Percentiles rank a stretch among this genome's conserved stretches.
Conservation (phyloP, 2,113 vertebrate species). For the Poeciliopsis prolifica region DNA sequence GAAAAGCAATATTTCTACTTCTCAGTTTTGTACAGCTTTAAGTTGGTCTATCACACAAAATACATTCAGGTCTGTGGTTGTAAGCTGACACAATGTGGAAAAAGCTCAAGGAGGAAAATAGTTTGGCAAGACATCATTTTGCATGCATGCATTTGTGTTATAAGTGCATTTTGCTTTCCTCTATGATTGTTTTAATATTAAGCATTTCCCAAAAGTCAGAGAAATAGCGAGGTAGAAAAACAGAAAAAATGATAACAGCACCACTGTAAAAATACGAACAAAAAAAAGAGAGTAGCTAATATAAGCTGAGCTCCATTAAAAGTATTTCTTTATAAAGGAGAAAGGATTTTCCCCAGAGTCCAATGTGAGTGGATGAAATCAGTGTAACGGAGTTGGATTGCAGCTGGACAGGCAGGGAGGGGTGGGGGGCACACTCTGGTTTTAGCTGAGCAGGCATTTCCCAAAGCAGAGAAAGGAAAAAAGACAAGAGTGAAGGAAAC, state of each 20-base stretch:
- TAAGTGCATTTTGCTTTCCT: not conserved
- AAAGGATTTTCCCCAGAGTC: constrained; percentile 7
- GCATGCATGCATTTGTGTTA: not conserved
- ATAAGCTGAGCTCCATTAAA: constrained; percentile 4
- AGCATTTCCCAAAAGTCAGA: not conserved
- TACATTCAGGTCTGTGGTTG: not conserved
- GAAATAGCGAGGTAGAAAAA: constrained; percentile 7
- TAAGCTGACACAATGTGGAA: not conserved
- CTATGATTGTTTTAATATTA: not conserved
- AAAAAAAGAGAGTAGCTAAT: not conserved
- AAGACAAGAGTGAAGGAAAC: constrained; percentile 51
- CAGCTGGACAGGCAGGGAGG: not conserved
- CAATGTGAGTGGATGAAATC: constrained; percentile 31
- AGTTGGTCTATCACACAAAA: not conserved
- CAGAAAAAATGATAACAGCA: constrained; percentile 8
- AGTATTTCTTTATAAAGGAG: constrained; percentile 9
- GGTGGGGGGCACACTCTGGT: constrained; percentile 17
- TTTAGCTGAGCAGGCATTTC: constrained; percentile 74
- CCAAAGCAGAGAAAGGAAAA: constrained; percentile 57
- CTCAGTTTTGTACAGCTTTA: not conserved
- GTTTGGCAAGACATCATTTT: not conserved
- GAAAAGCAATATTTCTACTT: not conserved
- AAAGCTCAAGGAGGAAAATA: not conserved
- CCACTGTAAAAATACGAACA: not conserved
- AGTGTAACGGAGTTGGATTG: constrained; percentile 42